Percentiles rank a stretch among this genome's conserved stretches.
Evolutionary conservation across 1,140 invertebrate genomes (phyloP).

Genomic region (Drosophila varians): DNA sequence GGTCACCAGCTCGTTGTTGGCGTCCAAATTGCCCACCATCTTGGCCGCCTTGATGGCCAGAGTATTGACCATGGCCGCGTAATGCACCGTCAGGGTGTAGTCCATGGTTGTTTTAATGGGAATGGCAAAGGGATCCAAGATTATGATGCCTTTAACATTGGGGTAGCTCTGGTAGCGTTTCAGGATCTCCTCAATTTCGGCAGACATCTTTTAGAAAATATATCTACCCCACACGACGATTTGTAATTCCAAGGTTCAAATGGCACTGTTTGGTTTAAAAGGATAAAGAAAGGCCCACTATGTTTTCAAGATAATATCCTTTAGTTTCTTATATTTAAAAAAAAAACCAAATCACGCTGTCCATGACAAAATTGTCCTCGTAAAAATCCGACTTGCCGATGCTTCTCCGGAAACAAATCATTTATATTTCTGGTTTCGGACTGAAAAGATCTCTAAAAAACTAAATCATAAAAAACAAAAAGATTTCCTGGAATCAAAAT

Average conservation of each 20-base stretch:
- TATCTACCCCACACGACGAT: background rate
- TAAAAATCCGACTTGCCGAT: background rate
- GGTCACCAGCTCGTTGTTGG: slow-evolving; percentile 90
- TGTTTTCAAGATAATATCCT: no score
- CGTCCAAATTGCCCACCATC: slow-evolving; percentile 89
- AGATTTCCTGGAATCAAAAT: slow-evolving; percentile 28
- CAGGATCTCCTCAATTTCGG: slow-evolving; percentile 91
- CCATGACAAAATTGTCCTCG: slow-evolving; percentile 15
- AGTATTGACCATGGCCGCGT: slow-evolving; percentile 87
- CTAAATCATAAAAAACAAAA: slow-evolving; percentile 22
- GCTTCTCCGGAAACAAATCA: background rate
- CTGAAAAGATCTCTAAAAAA: slow-evolving; percentile 29
- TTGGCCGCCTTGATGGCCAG: slow-evolving; percentile 88
- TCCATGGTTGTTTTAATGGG: slow-evolving; percentile 91
- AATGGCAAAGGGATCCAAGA: slow-evolving; percentile 90
- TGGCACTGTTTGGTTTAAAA: background rate
- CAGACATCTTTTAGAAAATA: slow-evolving; percentile 82
- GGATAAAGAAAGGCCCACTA: background rate
- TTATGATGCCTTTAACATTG: slow-evolving; percentile 89
- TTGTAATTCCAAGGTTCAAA: background rate
- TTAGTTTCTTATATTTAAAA: background rate
- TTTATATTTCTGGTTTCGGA: slow-evolving; percentile 50
- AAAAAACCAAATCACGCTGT: slow-evolving; percentile 24
- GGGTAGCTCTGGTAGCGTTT: slow-evolving; percentile 89
- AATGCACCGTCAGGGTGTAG: slow-evolving; percentile 89